Base-by-base conservation (phyloP, 1,140 invertebrate genomes). In the Zaprionus camerounensis region DNA sequence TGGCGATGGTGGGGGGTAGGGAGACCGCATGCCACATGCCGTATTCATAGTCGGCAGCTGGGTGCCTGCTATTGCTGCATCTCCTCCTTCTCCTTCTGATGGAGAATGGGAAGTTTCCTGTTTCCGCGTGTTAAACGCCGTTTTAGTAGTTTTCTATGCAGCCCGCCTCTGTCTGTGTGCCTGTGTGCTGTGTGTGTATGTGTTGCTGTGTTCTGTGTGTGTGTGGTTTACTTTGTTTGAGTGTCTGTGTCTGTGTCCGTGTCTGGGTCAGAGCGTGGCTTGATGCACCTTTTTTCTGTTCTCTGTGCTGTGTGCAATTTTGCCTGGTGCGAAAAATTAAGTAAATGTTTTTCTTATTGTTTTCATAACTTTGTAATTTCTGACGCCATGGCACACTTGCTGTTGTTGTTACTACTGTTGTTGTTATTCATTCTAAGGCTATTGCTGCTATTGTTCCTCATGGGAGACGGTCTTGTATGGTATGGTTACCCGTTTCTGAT, bases 341-440 rank as follows among this genome's bases (percentile, higher is more conserved):
- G 85, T 74, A 84, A 88, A 90, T 84, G 81, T 88, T 88, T 84
- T 88, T 82, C 76, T 82, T 90, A 84, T 85, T 90, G 85, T 90
- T 88, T 78, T 88, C 80, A 88, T 88, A 90, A 90, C 85, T 88
- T 88, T 82, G 70, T 85, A 81, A 81, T 85, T 84, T 80, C 46
- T 90, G 70, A 80, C 84, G 69, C 83, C 68, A 57, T 36, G 38
- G 38, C 17, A 20, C n/a, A 20, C 12, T 26, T 51, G 34, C 41
- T 31, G 20, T 56, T 41, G 28, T 66, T 66, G 7, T 13, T 67
- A 5, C 31, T 36, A n/a, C n/a, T 26, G 31, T 34, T 34, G 31
- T 11, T 34, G 31, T 34, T 34, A 34, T 34, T 34, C 9, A 34
- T 34, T 38, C n/a, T 26, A 17, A 15, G 13, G 28, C 34, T 38